These are phyloP conservation scores for Cryptotermes secundus DNA, from an alignment of 1,140 invertebrate species.

Conservation along the genomic window DNA sequence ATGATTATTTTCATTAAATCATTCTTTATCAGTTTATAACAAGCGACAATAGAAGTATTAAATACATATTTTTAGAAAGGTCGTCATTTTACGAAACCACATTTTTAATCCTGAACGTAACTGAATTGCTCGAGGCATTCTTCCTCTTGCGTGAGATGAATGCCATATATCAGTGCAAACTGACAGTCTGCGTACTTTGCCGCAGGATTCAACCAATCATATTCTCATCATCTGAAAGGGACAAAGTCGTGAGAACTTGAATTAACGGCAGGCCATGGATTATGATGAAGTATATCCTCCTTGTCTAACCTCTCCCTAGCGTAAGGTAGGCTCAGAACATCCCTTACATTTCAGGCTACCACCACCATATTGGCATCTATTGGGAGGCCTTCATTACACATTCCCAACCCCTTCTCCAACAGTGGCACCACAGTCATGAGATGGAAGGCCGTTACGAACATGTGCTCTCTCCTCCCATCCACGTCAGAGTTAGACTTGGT, in stretches of 20 bases:
- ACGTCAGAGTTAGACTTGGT: constrained; percentile 15
- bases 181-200: not conserved
- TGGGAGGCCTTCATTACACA: not conserved
- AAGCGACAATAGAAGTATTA: too few relatives aligned
- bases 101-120: too few relatives aligned
- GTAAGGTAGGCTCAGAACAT: not conserved
- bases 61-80: too few relatives aligned
- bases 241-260: not conserved
- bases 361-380: not conserved
- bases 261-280: not conserved
- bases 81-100: too few relatives aligned
- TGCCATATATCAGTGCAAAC: not conserved
- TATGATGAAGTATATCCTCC: not conserved
- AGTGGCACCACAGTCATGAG: not conserved
- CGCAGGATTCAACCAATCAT: not conserved
- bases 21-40: too few relatives aligned
- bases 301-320: not conserved
- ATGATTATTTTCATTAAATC: too few relatives aligned
- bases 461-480: constrained; percentile 11
- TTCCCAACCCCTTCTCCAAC: not conserved
- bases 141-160: not conserved
- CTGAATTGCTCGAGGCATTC: not conserved
- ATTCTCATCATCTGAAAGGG: not conserved
- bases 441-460: constrained; percentile 3
- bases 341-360: not conserved